Base-by-base conservation (phyloP, 1,140 invertebrate genomes). In the Dendroctonus valens region DNA sequence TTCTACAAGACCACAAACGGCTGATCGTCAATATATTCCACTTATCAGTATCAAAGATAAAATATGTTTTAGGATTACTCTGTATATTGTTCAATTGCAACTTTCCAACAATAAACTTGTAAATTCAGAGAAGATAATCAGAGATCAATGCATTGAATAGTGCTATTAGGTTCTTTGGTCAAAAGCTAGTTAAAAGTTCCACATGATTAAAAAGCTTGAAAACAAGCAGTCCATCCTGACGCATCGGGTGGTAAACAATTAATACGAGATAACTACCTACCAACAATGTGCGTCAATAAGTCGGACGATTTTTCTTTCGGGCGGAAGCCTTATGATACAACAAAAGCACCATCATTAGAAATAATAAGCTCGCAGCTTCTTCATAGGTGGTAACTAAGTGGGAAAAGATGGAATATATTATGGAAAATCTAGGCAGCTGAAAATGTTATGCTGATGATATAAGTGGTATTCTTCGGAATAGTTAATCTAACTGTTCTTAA, bases 271-370 rank as follows among this genome's bases (percentile, higher is more conserved):
- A 65, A 65, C 62, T 57, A 57, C 62, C 62, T 65, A 39, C 48
- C 15, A 65, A 65, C 62, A 65, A 65, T 57, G 57, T 65, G 62
- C 52, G 38, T 57, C 62, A 65, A 65, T 65, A 65, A 65, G 44
- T 57, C 37, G 54, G 57, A 65, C 62, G 62, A 65, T 65, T 65
- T 65, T 65, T 65, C 62, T 65, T 65, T 50, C 37, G n/a, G 44
- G 46, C 62, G 62, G 60, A 53, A 65, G 54, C 62, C 51, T 49
- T 61, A 37, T 55, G 53, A 44, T 49, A 49, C 37, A 65, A 65
- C 62, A 65, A 65, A 65, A 65, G 62, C 54, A 65, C 11, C 53
- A 65, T 65, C 62, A 65, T 65, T 65, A 65, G 62, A 65, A 65
- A 65, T 65, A 65, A 65, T 65, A 65, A 65, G 52, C 62, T 65